phyloP scores from a whole-genome alignment of 2,113 vertebrate species.

The Microtus oregoni region DNA sequence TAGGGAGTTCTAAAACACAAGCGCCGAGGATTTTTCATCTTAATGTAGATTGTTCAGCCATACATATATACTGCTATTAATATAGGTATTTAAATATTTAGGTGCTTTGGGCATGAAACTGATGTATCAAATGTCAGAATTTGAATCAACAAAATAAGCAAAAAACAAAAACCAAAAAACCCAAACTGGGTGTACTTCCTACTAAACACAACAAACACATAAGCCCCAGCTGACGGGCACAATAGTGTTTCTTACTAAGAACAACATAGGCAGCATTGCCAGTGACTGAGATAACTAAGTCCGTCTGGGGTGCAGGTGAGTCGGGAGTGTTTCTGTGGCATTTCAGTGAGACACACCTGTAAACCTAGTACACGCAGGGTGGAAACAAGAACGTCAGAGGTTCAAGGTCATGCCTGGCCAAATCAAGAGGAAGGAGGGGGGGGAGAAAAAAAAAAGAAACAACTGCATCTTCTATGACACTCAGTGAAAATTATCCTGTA shows the following conservation, averaged over 20 bases:
- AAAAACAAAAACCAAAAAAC: slow-evolving; percentile 25
- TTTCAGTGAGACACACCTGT: background rate
- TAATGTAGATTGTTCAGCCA: slow-evolving; percentile 30
- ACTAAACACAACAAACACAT: slow-evolving; percentile 27
- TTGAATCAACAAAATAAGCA: slow-evolving; percentile 23
- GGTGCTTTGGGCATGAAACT: slow-evolving; percentile 17
- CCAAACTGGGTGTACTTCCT: background rate
- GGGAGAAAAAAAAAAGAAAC: background rate
- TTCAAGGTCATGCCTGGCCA: background rate
- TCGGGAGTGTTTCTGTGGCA: no score
- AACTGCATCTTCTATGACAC: background rate
- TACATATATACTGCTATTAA: slow-evolving; percentile 22
- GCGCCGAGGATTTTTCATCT: slow-evolving; percentile 36
- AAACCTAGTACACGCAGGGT: background rate
- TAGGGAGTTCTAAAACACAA: slow-evolving; percentile 59
- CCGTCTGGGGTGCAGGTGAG: background rate
- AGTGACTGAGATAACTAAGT: background rate
- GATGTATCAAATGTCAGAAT: background rate
- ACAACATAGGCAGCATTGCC: background rate
- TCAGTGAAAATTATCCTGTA: slow-evolving; percentile 21
- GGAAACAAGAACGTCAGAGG: no score
- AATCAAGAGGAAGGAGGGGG: background rate
- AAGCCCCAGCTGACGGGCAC: background rate
- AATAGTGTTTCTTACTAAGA: slow-evolving; percentile 7
- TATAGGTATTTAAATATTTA: slow-evolving; percentile 56